Conservation (phyloP, 2,113 vertebrate genomes). For the Mustela nigripes region DNA sequence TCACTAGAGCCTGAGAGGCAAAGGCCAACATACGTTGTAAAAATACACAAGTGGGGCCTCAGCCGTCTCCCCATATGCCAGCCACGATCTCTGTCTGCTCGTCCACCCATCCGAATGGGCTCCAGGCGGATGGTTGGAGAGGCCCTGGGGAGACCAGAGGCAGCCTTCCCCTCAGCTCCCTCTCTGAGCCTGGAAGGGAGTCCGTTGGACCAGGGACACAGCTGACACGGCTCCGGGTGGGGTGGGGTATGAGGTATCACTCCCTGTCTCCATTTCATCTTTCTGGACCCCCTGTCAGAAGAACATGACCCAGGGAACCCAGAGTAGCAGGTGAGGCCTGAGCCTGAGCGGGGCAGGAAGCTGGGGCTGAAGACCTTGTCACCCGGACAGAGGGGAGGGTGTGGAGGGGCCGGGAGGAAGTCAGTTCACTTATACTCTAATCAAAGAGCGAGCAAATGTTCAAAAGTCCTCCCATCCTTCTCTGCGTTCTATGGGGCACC, state of each 20-base stretch:
- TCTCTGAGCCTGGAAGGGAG: neutral
- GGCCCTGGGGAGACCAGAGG: neutral
- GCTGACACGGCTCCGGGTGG: neutral
- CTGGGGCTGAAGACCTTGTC: neutral
- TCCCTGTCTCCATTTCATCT: neutral
- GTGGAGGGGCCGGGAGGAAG: no score
- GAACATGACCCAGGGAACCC: neutral
- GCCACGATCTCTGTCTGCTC: neutral
- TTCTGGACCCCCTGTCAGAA: neutral
- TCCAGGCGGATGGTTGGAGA: neutral
- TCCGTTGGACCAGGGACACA: fast-evolving
- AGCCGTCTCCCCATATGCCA: neutral
- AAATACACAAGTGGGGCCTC: neutral
- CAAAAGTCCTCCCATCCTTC: neutral
- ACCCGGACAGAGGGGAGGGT: no score
- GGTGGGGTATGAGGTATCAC: neutral
- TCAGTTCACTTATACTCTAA: neutral
- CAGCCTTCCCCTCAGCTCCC: neutral
- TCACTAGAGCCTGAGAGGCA: neutral
- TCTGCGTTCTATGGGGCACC: neutral
- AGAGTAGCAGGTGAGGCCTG: no score
- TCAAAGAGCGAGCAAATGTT: neutral
- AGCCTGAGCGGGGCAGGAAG: neutral
- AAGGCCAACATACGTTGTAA: no score
- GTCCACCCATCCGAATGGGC: neutral